Conservation (phyloP, 1,140 invertebrate genomes). For the Rhopalosiphum padi region DNA sequence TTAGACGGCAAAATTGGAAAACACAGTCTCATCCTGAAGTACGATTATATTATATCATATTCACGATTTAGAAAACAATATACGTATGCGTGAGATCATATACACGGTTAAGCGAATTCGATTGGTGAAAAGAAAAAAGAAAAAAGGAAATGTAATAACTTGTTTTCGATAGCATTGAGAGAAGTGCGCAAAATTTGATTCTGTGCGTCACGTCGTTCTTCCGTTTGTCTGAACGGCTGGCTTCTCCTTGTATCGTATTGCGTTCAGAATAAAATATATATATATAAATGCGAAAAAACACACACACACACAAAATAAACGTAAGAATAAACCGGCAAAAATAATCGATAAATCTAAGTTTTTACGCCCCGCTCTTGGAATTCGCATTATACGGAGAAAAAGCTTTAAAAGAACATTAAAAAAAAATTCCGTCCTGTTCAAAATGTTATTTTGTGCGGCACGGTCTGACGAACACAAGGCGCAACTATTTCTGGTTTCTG, state of each 20-base stretch:
- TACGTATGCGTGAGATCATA: background rate
- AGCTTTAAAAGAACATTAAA: constrained; percentile 40
- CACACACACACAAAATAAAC: background rate
- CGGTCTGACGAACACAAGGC: constrained; percentile 43
- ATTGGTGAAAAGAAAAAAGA: background rate
- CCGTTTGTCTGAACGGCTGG: background rate
- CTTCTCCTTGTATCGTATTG: background rate
- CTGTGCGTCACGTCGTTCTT: background rate
- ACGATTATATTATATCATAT: constrained; percentile 7
- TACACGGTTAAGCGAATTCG: background rate
- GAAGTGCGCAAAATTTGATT: background rate
- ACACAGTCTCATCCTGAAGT: background rate
- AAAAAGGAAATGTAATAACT: constrained; percentile 20
- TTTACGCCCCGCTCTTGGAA: constrained; percentile 50
- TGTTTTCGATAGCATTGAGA: background rate
- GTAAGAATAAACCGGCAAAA: constrained; percentile 25
- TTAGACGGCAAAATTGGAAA: background rate
- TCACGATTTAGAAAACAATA: constrained; percentile 6
- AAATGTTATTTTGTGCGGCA: constrained; percentile 26
- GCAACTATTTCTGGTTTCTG: constrained; percentile 20
- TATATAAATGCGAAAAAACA: background rate
- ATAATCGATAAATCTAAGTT: constrained; percentile 53
- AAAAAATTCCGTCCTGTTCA: constrained; percentile 23
- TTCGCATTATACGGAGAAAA: constrained; percentile 22
- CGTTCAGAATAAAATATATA: background rate